Base-by-base conservation (phyloP, 2,113 vertebrate genomes). In the Petrocephalus microphthalmus region DNA sequence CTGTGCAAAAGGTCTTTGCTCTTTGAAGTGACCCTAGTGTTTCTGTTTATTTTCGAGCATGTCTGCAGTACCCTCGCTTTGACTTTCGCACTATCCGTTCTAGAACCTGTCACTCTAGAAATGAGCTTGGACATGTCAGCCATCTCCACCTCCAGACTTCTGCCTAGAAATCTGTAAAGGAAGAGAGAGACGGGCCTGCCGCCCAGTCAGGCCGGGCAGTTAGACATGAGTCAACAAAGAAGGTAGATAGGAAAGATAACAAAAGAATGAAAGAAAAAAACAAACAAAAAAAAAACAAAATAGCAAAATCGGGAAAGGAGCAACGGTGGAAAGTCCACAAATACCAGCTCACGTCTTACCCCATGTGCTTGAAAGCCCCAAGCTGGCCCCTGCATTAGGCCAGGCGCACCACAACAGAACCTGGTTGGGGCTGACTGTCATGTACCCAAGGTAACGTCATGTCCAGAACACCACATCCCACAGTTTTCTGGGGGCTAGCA, bases 371-470 rank as follows among this genome's bases (percentile, higher is more conserved):
- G 94, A 93, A 92, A 89, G 89, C 88, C 0, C 92, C 87, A 81
- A 93, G 89, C 0, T 90, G 89, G 81, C 93, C 91, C 92, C n/a
- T 5, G 84, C 86, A 91, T 91, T 93, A 82, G 47, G 86, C 47
- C 88, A 94, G 92, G 92, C 91, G 91, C 93, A 84, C 4, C 92
- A 91, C 93, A 96, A 95, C 95, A 96, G 94, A 97, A 93, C 96
- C 97, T 99, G 98, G 97, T 97, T 97, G 97, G 98, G 97, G 97
- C 97, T 98, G 98, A 97, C 97, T 98, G 96, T 99, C 98, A 99
- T 99, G 98, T 97, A 99, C 97, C 96, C 98, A 99, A 99, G 98
- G 98, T 95, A 99, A 99, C 97, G 97, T 96, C 98, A 97, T 95
- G 96, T 97, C 97, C 96, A 97, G 56, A 94, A 95, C 95, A 96